A percentile compares a stretch with the other conserved stretches of the same genome.
Conservation (phyloP, 2,113 vertebrate genomes). For the Epinephelus cyanopodus region DNA sequence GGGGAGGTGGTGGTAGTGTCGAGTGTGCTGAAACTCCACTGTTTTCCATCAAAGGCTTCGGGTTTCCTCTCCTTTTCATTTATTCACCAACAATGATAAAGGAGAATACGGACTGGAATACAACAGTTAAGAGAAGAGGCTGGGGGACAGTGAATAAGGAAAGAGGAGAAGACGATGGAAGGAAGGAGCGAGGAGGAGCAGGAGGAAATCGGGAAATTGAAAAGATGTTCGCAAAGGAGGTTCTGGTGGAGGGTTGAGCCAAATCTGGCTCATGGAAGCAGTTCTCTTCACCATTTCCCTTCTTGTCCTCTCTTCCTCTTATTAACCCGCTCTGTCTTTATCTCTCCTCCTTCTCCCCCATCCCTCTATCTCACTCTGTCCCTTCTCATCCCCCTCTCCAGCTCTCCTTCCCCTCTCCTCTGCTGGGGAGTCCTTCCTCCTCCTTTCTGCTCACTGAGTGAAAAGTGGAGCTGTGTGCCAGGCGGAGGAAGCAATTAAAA, state of each 20-base stretch:
- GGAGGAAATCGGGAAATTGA: background rate
- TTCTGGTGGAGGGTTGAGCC: slow-evolving; percentile 23
- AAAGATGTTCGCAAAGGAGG: slow-evolving; percentile 16
- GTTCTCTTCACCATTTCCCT: slow-evolving; percentile 19
- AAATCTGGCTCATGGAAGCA: slow-evolving; percentile 44
- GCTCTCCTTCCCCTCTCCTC: slow-evolving; percentile 48
- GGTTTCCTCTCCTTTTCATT: slow-evolving; percentile 61
- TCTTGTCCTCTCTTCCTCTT: slow-evolving; percentile 13
- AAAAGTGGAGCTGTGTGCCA: slow-evolving; percentile 81
- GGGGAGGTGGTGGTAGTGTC: slow-evolving; percentile 48
- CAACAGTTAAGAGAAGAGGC: slow-evolving; percentile 17
- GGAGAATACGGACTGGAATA: slow-evolving; percentile 26
- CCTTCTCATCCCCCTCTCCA: slow-evolving; percentile 18
- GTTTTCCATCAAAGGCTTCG: slow-evolving; percentile 72
- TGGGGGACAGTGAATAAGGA: background rate
- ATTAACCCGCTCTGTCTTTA: slow-evolving; percentile 27
- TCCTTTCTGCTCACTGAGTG: slow-evolving; percentile 75
- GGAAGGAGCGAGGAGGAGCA: background rate
- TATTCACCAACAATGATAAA: slow-evolving; percentile 62
- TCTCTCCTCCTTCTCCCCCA: background rate
- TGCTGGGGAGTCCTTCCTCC: slow-evolving; percentile 61
- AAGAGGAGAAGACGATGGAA: background rate
- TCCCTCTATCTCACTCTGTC: background rate
- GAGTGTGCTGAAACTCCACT: slow-evolving; percentile 68
- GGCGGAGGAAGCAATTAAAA: slow-evolving; percentile 90